Base-by-base conservation (phyloP, 1,140 invertebrate species). In the Drosophila yakuba region DNA sequence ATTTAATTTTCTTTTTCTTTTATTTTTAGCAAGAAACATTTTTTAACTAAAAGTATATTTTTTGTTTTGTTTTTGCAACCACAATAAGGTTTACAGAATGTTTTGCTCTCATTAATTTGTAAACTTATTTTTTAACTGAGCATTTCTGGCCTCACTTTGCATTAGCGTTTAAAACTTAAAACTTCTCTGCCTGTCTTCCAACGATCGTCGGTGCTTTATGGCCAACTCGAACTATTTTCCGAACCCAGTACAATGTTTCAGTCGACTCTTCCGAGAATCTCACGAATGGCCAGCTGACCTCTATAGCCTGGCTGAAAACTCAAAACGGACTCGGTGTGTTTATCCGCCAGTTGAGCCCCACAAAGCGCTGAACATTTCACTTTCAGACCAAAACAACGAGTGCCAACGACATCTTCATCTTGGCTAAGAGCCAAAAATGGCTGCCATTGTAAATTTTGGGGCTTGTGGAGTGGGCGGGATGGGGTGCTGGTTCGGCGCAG, bases 361-460 rank as follows among this genome's bases (percentile, higher is more conserved):
- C 39, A 71, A 83, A 67, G 50, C 62, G 68, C 74, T 74, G 57
- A 62, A 72, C 78, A 76, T 85, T 85, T 86, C 82, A 85, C 82
- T 86, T 85, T 85, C 82, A 63, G 68, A 20, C 38, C 60, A 64
- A 45, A 56, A 74, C 58, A 63, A 77, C 47, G 38, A 64, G 54
- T 57, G 20, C 17, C 55, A 85, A 75, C 82, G 79, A 88, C 82
- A 85, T 85, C 82, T 85, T 85, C 82, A 85, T 85, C 68, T 80
- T 66, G 39, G 54, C 36, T 52, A 55, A 69, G 77, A 61, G 71
- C 75, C 83, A 80, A 89, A 88, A 88, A 88, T 88, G 83, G 83
- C 73, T 76, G 73, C 68, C 74, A 88, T 88, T 83, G 83, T 88
- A 79, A 71, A 77, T 80, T 80, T 89, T 69, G 64, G 48, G 23